Evolutionary conservation across 1,140 invertebrate genomes (phyloP).

Genomic region (Ips nitidus): DNA sequence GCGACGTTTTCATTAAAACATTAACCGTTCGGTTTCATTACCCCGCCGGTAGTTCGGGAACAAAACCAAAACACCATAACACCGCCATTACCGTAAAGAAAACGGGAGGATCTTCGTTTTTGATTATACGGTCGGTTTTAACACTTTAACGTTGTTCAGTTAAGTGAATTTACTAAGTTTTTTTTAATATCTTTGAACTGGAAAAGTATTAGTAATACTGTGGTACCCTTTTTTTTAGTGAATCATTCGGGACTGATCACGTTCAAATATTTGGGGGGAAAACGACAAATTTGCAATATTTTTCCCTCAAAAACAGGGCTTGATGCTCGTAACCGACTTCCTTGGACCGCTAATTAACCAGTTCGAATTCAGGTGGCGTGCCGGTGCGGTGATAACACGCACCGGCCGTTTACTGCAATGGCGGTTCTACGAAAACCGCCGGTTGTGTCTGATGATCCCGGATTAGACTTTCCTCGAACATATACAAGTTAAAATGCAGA

Average conservation of each 20-base stretch:
- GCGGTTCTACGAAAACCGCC: not conserved
- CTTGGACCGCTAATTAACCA: conserved; percentile 1
- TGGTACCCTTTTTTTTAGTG: no score
- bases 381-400: conserved; percentile 13
- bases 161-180: no score
- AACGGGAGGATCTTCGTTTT: conserved; percentile 28
- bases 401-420: conserved; percentile 18
- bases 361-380: conserved; percentile 11
- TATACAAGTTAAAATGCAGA: no score
- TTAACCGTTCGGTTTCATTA: conserved; percentile 30
- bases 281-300: not conserved
- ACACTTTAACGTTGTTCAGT: conserved; percentile 11
- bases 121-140: conserved; percentile 15
- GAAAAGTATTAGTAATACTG: no score
- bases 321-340: conserved; percentile 9
- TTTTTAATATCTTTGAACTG: no score
- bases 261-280: not conserved
- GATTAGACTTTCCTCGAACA: no score
- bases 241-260: no score
- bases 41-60: conserved; percentile 20
- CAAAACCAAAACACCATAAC: conserved; percentile 32
- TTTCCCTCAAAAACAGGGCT: not conserved
- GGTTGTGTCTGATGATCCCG: no score
- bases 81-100: conserved; percentile 29
- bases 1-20: conserved; percentile 28